These are phyloP conservation scores for Delichon dasypus DNA, from an alignment of 2,797 vertebrate species.

Conservation along the genomic window DNA sequence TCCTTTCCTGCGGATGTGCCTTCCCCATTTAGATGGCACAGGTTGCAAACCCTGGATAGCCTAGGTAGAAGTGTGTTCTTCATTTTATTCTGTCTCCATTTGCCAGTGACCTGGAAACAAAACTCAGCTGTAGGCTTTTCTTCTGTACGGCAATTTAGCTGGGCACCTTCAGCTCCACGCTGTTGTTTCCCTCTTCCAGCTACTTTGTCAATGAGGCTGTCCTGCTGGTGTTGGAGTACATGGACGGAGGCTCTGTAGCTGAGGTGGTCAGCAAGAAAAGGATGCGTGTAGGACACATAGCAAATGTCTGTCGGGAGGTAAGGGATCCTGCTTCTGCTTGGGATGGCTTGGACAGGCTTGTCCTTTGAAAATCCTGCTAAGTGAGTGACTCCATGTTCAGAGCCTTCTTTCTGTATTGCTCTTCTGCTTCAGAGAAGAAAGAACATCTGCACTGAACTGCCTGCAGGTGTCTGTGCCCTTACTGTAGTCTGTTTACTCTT, in stretches of 20 bases:
- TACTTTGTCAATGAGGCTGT: slow-evolving; percentile 91
- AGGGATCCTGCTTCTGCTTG: neutral
- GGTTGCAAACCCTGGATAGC: too few species aligned
- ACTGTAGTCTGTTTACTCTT: neutral
- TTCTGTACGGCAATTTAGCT: neutral
- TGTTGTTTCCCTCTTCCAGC: slow-evolving; percentile 70
- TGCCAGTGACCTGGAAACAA: neutral
- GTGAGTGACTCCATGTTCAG: neutral
- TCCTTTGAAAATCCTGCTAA: neutral
- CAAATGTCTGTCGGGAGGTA: slow-evolving; percentile 96
- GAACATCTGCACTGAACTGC: neutral
- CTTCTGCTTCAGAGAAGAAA: neutral
- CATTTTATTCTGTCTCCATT: neutral
- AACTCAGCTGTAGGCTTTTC: neutral
- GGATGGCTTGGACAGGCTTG: neutral
- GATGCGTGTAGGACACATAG: slow-evolving; percentile 96
- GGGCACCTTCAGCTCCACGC: neutral
- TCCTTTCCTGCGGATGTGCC: too few species aligned
- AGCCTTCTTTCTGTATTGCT: neutral
- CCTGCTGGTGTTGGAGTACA: slow-evolving; percentile 96
- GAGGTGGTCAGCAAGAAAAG: slow-evolving; percentile 92
- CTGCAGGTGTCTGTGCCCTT: neutral
- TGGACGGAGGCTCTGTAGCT: slow-evolving; percentile 92
- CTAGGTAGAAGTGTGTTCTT: neutral
- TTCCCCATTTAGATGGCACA: too few species aligned